Percentiles rank a stretch among this genome's conserved stretches.
phyloP scores from a whole-genome alignment of 2,113 vertebrate genomes.

The Pampusana beccarii region DNA sequence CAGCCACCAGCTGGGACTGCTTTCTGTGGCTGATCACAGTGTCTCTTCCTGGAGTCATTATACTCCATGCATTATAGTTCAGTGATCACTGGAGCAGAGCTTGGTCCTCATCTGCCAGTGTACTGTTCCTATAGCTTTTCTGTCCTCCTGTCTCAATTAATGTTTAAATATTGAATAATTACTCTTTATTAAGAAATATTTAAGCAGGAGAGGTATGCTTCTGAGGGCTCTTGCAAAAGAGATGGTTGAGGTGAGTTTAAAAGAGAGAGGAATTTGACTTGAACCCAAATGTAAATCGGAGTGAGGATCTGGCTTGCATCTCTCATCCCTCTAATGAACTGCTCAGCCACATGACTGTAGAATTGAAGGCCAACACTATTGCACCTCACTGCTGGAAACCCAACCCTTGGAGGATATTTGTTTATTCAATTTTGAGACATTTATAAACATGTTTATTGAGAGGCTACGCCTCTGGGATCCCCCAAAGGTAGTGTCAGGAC shows the following conservation, averaged over 20 bases:
- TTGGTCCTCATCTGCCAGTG: neutral
- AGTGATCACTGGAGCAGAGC: neutral
- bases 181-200: neutral
- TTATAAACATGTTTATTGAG: neutral
- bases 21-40: neutral
- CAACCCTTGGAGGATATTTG: neutral
- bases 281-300: neutral
- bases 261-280: neutral
- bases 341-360: neutral
- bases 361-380: neutral
- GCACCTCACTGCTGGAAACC: neutral
- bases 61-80: neutral
- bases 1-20: neutral
- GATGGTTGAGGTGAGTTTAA: neutral
- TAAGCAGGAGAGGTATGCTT: neutral
- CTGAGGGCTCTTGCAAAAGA: neutral
- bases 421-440: neutral
- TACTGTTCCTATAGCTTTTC: neutral
- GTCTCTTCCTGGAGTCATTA: neutral
- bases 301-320: neutral
- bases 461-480: neutral
- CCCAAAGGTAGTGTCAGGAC: neutral
- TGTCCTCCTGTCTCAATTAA: neutral
- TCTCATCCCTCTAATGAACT: neutral
- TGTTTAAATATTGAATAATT: neutral